Evolutionary conservation across 2,888 invertebrate species (phyloP), one percentile per base, ranked within the genome.

Genomic region (Anthophora plumipes): DNA sequence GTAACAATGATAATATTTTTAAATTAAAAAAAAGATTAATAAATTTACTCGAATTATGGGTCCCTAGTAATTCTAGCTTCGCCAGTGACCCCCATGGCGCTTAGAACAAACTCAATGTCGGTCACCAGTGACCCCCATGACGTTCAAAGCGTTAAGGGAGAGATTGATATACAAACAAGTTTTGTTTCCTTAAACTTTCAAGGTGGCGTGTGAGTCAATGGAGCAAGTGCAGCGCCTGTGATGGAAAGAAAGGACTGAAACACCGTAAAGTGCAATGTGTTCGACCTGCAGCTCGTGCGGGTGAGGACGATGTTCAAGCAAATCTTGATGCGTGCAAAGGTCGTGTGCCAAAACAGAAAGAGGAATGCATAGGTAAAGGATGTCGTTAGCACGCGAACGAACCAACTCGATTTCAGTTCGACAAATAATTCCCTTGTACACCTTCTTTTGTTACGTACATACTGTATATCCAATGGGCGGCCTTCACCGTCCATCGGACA

Each of bases 201-300:
- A 95, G 96, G 90, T 96, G 96, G 96, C 94, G 95, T 91, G 93
- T 94, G 5, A 96, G 96, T 9, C 95, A 95, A 68, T 96, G 96
- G 96, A 95, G 95, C 82, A 94, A 94, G 77, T 96, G 96, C 89
- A 94, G 94, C 54, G 95, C 95, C 0, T 95, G 95, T 84, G 93
- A 93, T 85, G 93, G 93, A 69, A 93, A 93, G 79, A 92, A 94
- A 11, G 95, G 95, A 0, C 88, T 93, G 6, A 91, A 92, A 67
- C 91, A 89, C 41, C 91, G 95, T 7, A 93, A 94, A 79, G 94
- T 95, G 14, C 94, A 94, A 72, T 95, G 95, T 83, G 93, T 94
- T 0, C 90, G 91, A 61, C 94, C 94, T 78, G 92, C 94, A 3
- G 92, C 94, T 0, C 92, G 89, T 63, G 64, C 91, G 0, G 94